Conservation (phyloP, 2,888 invertebrate species). For the Polylopha cassiicola region DNA sequence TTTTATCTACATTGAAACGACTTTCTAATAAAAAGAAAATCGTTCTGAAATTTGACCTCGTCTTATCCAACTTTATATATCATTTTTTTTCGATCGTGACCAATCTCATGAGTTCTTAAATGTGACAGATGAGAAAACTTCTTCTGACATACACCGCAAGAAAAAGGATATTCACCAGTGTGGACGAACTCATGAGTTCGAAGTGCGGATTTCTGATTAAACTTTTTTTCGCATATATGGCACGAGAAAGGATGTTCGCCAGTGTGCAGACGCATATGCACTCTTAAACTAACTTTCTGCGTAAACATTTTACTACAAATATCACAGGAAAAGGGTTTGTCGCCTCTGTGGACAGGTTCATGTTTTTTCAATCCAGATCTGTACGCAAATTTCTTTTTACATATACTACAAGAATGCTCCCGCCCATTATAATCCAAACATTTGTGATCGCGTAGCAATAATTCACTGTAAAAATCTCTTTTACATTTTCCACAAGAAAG, state of each 20-base stretch:
- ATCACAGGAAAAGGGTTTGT: conserved; percentile 4
- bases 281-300: conserved; percentile 8
- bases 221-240: conserved; percentile 7
- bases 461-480: background rate
- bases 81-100: too few relatives aligned
- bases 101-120: too few relatives aligned
- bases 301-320: conserved; percentile 16
- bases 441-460: background rate
- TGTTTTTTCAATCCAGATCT: background rate
- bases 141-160: background rate
- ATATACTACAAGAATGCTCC: background rate
- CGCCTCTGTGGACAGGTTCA: background rate
- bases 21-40: too few relatives aligned
- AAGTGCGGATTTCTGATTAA: conserved; percentile 7
- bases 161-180: background rate
- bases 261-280: conserved; percentile 8
- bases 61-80: too few relatives aligned
- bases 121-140: too few relatives aligned
- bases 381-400: background rate
- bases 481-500: background rate
- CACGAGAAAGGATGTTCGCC: conserved; percentile 13
- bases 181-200: conserved; percentile 6
- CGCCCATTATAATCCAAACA: too few relatives aligned
- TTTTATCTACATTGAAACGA: too few relatives aligned
- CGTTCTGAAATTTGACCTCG: too few relatives aligned